Conservation (phyloP, 2,113 vertebrate genomes). For the Tympanuchus pallidicinctus region DNA sequence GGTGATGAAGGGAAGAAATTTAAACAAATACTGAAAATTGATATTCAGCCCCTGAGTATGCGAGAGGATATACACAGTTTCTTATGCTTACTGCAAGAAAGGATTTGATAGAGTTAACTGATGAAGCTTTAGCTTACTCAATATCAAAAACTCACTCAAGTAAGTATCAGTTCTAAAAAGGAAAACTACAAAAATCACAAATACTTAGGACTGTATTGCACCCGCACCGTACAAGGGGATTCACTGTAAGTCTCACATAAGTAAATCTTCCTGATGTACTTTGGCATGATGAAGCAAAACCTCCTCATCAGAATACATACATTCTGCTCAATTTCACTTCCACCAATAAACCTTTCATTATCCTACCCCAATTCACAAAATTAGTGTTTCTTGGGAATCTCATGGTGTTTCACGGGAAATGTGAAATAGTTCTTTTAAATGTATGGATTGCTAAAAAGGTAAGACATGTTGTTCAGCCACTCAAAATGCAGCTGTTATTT, state of each 20-base stretch:
- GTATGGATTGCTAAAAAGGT: neutral
- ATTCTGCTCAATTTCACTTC: neutral
- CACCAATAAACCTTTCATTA: neutral
- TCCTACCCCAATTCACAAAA: neutral
- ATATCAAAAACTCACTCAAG: slow-evolving; percentile 2
- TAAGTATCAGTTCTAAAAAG: slow-evolving; percentile 11
- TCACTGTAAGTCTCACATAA: slow-evolving; percentile 32
- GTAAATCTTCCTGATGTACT: neutral
- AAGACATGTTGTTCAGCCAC: neutral
- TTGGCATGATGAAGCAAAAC: slow-evolving; percentile 54
- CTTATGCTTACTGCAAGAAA: slow-evolving; percentile 5
- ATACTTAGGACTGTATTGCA: slow-evolving; percentile 29
- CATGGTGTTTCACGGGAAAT: neutral
- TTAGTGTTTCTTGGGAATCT: neutral
- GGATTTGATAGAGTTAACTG: neutral
- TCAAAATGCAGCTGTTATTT: neutral
- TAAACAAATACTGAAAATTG: slow-evolving; percentile 83
- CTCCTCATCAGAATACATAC: slow-evolving; percentile 33
- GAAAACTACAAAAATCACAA: slow-evolving; percentile 1
- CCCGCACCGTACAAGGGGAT: neutral
- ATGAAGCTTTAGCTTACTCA: neutral
- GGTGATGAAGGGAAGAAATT: slow-evolving; percentile 80
- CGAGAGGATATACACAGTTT: slow-evolving; percentile 81
- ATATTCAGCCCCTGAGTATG: slow-evolving; percentile 76
- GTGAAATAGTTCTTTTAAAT: neutral